These are phyloP conservation scores for Sylvilagus bachmani DNA, from an alignment of 2,113 vertebrate species.

Conservation along the genomic window DNA sequence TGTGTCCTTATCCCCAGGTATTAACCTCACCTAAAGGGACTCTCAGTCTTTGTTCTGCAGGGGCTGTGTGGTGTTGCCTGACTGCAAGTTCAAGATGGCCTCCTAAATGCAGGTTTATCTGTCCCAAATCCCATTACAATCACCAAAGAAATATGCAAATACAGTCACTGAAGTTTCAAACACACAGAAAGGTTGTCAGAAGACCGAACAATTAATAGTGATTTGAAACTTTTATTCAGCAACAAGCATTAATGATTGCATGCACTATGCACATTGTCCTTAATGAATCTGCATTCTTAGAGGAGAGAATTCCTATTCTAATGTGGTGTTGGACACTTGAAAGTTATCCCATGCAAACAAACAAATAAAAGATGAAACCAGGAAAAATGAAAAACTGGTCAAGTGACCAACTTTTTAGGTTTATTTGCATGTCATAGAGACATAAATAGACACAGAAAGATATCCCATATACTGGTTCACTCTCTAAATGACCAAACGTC, in stretches of 20 bases:
- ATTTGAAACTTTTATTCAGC: not conserved
- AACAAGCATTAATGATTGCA: not conserved
- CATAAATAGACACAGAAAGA: no score
- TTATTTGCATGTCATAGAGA: no score
- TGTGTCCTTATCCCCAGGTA: not conserved
- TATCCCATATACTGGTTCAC: no score
- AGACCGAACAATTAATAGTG: not conserved
- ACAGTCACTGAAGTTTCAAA: not conserved
- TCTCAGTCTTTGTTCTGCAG: accelerated
- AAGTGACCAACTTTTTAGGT: not conserved
- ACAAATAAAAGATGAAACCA: not conserved
- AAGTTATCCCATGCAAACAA: not conserved
- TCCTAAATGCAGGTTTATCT: not conserved
- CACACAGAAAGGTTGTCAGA: not conserved
- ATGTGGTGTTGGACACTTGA: not conserved
- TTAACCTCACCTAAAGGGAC: not conserved
- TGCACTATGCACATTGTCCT: no score
- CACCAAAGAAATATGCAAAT: not conserved
- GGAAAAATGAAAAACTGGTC: not conserved
- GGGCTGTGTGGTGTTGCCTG: not conserved
- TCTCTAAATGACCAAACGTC: no score
- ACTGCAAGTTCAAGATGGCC: not conserved
- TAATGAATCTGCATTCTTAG: not conserved
- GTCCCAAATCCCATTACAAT: not conserved
- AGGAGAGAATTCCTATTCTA: not conserved